A percentile compares a stretch with the other conserved stretches of the same genome.
Conservation (phyloP, 2,888 invertebrate genomes). For the Lasioglossum malachurum region DNA sequence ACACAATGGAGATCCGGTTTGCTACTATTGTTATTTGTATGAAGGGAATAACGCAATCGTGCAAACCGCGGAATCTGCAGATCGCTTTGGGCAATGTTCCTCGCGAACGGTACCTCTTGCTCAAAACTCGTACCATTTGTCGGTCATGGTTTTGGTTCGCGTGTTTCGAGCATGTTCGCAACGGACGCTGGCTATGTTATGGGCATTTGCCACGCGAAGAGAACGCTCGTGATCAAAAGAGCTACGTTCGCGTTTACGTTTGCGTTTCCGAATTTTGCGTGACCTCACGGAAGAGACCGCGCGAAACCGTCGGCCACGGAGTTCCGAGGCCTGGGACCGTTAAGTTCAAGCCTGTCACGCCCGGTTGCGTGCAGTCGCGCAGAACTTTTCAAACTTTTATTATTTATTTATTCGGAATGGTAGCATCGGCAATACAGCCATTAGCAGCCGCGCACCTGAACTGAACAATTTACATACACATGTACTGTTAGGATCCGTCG, state of each 20-base stretch:
- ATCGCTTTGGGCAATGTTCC: not conserved
- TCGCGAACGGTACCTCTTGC: not conserved
- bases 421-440: not conserved
- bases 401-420: not conserved
- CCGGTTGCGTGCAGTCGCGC: not conserved
- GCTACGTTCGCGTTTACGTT: not conserved
- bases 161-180: constrained; percentile 4
- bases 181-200: not conserved
- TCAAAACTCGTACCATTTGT: constrained; percentile 7
- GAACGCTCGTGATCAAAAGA: not conserved
- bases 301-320: not conserved
- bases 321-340: not conserved
- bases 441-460: not conserved
- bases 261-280: constrained; percentile 8
- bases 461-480: not conserved
- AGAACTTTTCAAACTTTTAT: not conserved
- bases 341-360: constrained; percentile 16
- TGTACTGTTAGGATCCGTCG: not conserved
- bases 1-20: not conserved
- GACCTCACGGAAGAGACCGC: not conserved
- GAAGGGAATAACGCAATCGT: not conserved
- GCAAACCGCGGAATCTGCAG: not conserved
- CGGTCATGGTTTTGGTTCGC: constrained; percentile 25
- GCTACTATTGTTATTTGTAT: not conserved
- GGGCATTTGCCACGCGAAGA: constrained; percentile 1